Base-by-base conservation (phyloP, 2,888 invertebrate species). In the Agrilus mali region DNA sequence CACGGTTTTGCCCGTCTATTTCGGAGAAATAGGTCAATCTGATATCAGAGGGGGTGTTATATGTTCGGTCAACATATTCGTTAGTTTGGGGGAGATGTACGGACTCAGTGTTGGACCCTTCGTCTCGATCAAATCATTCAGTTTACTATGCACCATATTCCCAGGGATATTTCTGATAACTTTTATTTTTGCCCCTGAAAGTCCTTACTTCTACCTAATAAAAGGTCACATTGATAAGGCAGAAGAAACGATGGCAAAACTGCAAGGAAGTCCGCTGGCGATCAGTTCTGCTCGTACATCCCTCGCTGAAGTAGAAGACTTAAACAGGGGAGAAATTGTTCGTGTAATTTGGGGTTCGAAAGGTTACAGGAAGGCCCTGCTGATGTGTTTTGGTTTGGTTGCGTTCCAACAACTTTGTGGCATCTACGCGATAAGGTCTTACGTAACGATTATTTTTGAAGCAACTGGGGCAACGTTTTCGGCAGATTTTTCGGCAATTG, bases 331-430 rank as follows among this genome's bases (percentile, higher is more conserved):
- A 27, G 8, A 27, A 10, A 27, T 27, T 2, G 10, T 27, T 27
- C 27, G 27, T 27, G 27, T 10, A 47, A 67, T 83, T 0, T 72
- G 64, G 59, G 77, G 68, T 54, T 75, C 77, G 3, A 73, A 76
- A 41, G 72, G 78, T 17, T 80, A 86, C 61, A 77, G 81, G 52
- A 80, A 78, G 56, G 83, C 85, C 0, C 72, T 86, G 57, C 72
- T 83, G 52, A 75, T 81, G 41, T 80, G 79, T 0, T 79, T 77
- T 51, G 75, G 77, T 5, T 69, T 88, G 42, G 80, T 84, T 41
- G 68, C 77, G 51, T 83, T 86, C 67, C 89, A 90, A 59, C 89
- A 90, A 64, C 69, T 86, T 52, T 77, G 78, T 2, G 85, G 85
- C 1, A 80, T 84, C 58, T 84, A 84, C 63, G 80, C 82, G 0